Conservation (phyloP, 2,888 invertebrate genomes). For the Monoplex corrugatus region DNA sequence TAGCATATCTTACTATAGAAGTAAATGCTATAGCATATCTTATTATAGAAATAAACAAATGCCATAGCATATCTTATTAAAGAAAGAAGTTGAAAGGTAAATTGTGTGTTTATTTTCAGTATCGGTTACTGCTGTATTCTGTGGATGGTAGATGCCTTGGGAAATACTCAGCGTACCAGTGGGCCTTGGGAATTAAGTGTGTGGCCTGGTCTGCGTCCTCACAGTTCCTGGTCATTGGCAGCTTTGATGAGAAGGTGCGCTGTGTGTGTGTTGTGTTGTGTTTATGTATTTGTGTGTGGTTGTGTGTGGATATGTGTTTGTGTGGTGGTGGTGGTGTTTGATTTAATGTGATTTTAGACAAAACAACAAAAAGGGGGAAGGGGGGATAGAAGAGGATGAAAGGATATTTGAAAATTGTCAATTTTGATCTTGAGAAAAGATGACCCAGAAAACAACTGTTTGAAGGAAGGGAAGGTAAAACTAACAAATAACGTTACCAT, state of each 20-base stretch:
- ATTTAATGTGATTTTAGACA: neutral
- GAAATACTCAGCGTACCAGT: slow-evolving; percentile 79
- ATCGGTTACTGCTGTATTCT: slow-evolving; percentile 80
- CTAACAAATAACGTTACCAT: too few relatives aligned
- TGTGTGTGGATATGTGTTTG: slow-evolving; percentile 10
- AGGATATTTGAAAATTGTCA: too few relatives aligned
- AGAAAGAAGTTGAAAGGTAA: too few relatives aligned
- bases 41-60: too few relatives aligned
- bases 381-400: neutral
- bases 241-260: slow-evolving; percentile 81
- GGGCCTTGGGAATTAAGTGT: slow-evolving; percentile 80
- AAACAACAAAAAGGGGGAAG: too few relatives aligned
- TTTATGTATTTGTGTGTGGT: neutral
- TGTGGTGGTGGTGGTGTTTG: neutral
- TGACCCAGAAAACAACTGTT: too few relatives aligned
- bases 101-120: slow-evolving; percentile 73
- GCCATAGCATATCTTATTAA: too few relatives aligned
- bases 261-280: neutral
- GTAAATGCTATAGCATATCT: too few relatives aligned
- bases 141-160: slow-evolving; percentile 81
- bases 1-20: too few relatives aligned
- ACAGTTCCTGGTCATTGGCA: slow-evolving; percentile 82
- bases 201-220: slow-evolving; percentile 81
- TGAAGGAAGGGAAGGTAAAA: too few relatives aligned
- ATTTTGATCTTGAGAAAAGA: too few relatives aligned